Evolutionary conservation across 2,797 vertebrate genomes (phyloP).

Genomic region (Zenarchopterus dispar): DNA sequence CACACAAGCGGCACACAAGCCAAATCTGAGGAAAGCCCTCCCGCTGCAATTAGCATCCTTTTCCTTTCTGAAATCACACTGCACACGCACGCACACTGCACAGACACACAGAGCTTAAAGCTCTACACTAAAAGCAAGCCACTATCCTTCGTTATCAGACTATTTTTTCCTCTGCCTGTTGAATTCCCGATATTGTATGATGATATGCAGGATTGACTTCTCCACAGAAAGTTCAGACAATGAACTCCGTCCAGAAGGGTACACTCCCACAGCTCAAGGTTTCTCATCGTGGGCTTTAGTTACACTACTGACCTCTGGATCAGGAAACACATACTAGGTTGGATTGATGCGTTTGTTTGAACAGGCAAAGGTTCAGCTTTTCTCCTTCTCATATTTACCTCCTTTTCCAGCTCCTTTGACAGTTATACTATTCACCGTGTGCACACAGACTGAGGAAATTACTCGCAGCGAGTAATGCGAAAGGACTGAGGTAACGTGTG

Average conservation of each 20-base stretch:
- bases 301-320: constrained; percentile 64
- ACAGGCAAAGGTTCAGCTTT: constrained; percentile 65
- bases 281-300: constrained; percentile 68
- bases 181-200: constrained; percentile 61
- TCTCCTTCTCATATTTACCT: constrained; percentile 56
- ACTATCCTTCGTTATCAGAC: constrained; percentile 37
- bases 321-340: constrained; percentile 70
- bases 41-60: constrained; percentile 76
- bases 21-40: constrained; percentile 71
- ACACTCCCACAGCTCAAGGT: constrained; percentile 52
- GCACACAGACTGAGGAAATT: constrained; percentile 48
- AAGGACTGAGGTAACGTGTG: constrained; percentile 51
- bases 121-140: constrained; percentile 31
- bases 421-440: constrained; percentile 47
- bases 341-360: constrained; percentile 69
- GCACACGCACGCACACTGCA: constrained; percentile 59
- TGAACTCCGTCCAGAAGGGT: constrained; percentile 48
- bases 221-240: constrained; percentile 51
- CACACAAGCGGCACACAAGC: constrained; percentile 78
- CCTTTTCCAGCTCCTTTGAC: constrained; percentile 54
- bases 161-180: constrained; percentile 17
- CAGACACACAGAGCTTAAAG: constrained; percentile 30
- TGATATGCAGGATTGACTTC: constrained; percentile 62
- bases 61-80: constrained; percentile 73
- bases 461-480: constrained; percentile 48